These are phyloP conservation scores for Palythoa grandiflora DNA, from an alignment of 92 coral and sea anemone species.

Conservation along the genomic window DNA sequence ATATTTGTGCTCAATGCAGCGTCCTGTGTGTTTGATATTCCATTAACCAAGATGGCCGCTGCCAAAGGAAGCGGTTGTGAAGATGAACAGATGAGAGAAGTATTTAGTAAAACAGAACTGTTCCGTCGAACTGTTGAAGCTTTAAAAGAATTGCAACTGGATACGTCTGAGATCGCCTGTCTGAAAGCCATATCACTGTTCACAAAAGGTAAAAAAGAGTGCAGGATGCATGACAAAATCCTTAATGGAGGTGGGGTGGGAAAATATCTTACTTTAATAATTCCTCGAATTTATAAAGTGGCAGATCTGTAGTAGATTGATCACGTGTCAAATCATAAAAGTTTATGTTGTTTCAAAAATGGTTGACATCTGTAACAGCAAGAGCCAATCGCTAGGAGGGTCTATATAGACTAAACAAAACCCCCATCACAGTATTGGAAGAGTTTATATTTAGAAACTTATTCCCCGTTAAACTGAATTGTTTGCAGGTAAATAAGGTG, in stretches of 20 bases:
- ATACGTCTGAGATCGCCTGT: slow-evolving; percentile 84
- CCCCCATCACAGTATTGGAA: too few relatives aligned
- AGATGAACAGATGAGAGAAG: slow-evolving; percentile 42
- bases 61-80: slow-evolving; percentile 54
- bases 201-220: slow-evolving; percentile 67
- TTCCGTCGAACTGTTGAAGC: slow-evolving; percentile 72
- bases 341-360: too few relatives aligned
- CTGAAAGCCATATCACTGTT: slow-evolving; percentile 74
- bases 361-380: too few relatives aligned
- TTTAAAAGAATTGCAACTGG: slow-evolving; percentile 72
- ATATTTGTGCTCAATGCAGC: slow-evolving; percentile 71
- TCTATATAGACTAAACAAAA: too few relatives aligned
- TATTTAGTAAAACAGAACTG: slow-evolving; percentile 46
- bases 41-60: slow-evolving; percentile 67
- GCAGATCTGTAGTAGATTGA: too few relatives aligned
- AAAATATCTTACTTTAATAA: background rate
- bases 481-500: too few relatives aligned
- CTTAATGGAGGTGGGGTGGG: background rate
- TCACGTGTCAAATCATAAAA: too few relatives aligned
- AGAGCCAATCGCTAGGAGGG: too few relatives aligned
- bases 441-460: too few relatives aligned
- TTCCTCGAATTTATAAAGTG: background rate
- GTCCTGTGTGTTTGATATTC: slow-evolving; percentile 72
- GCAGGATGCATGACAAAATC: background rate
- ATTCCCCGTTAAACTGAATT: too few relatives aligned